Evolutionary conservation across 2,888 invertebrate species (phyloP), one percentile per base, ranked within the genome.

Genomic region (Miltochrista miniata): DNA sequence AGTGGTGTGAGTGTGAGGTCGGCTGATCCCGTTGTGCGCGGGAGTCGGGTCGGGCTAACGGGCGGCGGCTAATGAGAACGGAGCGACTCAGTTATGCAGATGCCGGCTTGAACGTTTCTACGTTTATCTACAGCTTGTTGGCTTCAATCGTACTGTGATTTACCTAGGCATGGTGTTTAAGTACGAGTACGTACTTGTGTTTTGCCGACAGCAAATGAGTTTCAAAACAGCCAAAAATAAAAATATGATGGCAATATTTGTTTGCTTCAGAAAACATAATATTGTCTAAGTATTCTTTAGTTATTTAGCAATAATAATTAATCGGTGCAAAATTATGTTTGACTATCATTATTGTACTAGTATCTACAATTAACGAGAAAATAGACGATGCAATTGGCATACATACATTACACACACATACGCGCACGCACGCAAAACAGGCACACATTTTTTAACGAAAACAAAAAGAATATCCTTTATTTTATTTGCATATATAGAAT

Each of bases 51-150:
- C 83, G 84, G 76, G 73, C 78, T 88, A 90, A 89, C 90, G 90
- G 90, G 80, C 81, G 77, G 64, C 69, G 72, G 80, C 83, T 89
- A 90, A 90, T 88, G 87, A 86, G 89, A 83, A 85, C 88, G 81
- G 72, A 81, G 81, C 83, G 74, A 82, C 78, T 84, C 83, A 83
- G 88, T 84, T 88, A 88, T 88, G 88, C 87, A 87, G 86, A 88
- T 87, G 82, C 77, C 72, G 67, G 66, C 68, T 70, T 58, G 63
- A 31, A 11, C 2, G 8, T 8, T 59, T 67, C 72, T 64, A 67
- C 68, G 56, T 69, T 68, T 68, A 69, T 69, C 66, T 64, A 63
- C 67, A 66, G 61, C 66, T 63, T 64, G 68, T 69, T 69, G 56
- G 56, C 51, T 64, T 50, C 53, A 59, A 68, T 66, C 48, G 45